A percentile compares a stretch with the other conserved stretches of the same genome.
Conservation (phyloP, 2,797 vertebrate species). For the Xenentodon cancila region DNA sequence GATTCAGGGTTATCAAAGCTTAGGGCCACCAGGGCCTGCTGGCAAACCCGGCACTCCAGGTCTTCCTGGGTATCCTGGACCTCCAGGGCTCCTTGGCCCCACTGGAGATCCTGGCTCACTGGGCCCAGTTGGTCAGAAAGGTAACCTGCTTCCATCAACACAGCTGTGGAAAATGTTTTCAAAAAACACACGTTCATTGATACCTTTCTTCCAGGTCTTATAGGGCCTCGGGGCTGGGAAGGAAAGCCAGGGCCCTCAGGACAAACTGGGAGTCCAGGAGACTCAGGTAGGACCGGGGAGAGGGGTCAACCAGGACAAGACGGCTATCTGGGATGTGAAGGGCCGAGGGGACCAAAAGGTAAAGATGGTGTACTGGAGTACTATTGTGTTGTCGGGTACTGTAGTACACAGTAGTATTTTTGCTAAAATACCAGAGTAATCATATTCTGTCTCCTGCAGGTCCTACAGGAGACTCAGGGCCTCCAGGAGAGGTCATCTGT, state of each 20-base stretch:
- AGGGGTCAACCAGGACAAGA: constrained; percentile 51
- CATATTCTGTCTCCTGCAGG: constrained; percentile 50
- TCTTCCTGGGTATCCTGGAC: constrained; percentile 57
- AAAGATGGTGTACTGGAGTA: constrained; percentile 6
- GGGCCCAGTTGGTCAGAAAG: constrained; percentile 57
- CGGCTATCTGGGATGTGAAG: constrained; percentile 61
- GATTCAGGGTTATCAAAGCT: constrained; percentile 40
- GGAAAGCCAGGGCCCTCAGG: constrained; percentile 53
- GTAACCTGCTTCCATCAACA: constrained; percentile 38
- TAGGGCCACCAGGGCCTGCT: constrained; percentile 55
- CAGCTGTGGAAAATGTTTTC: not conserved
- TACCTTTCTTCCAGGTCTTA: constrained; percentile 46
- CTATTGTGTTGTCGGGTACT: too few species aligned
- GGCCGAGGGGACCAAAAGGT: constrained; percentile 77
- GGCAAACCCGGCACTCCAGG: constrained; percentile 72
- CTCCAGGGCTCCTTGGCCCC: constrained; percentile 54
- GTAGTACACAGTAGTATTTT: too few species aligned
- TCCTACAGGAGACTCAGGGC: constrained; percentile 47
- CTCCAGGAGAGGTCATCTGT: constrained; percentile 36
- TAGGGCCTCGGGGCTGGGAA: constrained; percentile 46
- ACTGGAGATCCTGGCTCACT: constrained; percentile 50
- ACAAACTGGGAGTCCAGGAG: constrained; percentile 41
- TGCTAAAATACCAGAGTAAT: too few species aligned
- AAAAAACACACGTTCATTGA: not conserved
- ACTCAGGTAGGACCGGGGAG: constrained; percentile 50